A percentile compares a stretch with the other conserved stretches of the same genome.
Conservation (phyloP, 2,888 invertebrate species). For the Thumatha senex region DNA sequence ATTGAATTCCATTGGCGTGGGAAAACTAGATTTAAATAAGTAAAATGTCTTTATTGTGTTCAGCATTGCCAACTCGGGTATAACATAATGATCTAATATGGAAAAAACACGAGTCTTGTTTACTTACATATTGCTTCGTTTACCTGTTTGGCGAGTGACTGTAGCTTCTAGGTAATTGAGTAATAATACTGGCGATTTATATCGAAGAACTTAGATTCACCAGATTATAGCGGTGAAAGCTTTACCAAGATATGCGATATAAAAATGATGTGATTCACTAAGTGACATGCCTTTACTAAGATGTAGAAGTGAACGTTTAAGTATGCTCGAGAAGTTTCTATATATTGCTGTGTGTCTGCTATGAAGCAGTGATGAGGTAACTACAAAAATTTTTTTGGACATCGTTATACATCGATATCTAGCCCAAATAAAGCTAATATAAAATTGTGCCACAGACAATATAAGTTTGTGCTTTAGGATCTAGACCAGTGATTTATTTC, state of each 20-base stretch:
- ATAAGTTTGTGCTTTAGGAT: too few species aligned
- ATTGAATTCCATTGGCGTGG: conserved; percentile 52
- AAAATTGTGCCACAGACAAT: too few species aligned
- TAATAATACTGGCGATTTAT: conserved; percentile 34
- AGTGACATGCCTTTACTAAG: not conserved
- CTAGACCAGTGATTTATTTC: too few species aligned
- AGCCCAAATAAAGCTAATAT: too few species aligned
- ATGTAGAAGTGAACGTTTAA: too few species aligned
- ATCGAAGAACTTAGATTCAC: conserved; percentile 42
- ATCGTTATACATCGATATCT: too few species aligned
- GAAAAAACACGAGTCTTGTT: conserved; percentile 20
- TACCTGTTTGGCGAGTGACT: conserved; percentile 42
- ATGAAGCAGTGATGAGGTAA: too few species aligned
- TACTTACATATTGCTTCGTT: conserved; percentile 27
- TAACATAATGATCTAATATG: conserved; percentile 34
- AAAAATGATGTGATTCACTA: conserved; percentile 43
- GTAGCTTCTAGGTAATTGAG: conserved; percentile 43
- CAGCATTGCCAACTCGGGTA: conserved; percentile 14
- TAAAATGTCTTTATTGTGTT: conserved; percentile 8
- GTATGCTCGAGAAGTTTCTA: too few species aligned
- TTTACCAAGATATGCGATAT: conserved; percentile 17
- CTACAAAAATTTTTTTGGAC: too few species aligned
- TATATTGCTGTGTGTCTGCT: too few species aligned
- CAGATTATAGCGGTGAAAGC: conserved; percentile 16
- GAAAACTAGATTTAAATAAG: conserved; percentile 34